Evolutionary conservation across 2,797 vertebrate species (phyloP).

Genomic region (Acipenser transmontanus): DNA sequence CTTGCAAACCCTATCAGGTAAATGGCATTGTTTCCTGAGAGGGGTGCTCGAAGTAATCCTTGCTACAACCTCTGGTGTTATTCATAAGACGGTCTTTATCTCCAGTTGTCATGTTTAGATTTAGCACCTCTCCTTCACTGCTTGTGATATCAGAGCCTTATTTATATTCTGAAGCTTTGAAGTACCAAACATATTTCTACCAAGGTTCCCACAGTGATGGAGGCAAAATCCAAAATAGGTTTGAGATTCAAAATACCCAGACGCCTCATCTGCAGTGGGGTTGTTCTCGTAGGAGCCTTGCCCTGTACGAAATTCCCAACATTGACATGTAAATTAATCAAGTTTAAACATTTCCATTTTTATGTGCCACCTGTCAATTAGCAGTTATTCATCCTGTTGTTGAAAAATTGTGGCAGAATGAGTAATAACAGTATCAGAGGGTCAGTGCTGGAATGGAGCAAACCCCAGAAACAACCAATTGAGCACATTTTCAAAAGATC

Average conservation of each 20-base stretch:
- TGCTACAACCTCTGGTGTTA: conserved; percentile 85
- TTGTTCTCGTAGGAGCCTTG: neutral
- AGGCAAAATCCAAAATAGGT: conserved; percentile 60
- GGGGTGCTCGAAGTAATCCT: conserved; percentile 74
- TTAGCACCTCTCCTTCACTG: conserved; percentile 63
- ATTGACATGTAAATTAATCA: neutral
- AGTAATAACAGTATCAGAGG: no score
- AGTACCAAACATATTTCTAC: conserved; percentile 89
- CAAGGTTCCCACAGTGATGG: conserved; percentile 83
- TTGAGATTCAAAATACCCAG: conserved; percentile 16
- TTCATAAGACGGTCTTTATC: conserved; percentile 94
- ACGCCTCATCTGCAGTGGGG: neutral
- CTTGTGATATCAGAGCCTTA: conserved; percentile 59
- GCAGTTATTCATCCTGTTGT: neutral
- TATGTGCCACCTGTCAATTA: neutral
- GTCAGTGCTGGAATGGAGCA: no score
- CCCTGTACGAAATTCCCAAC: neutral
- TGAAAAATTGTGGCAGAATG: neutral
- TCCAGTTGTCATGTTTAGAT: conserved; percentile 84
- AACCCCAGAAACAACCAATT: no score
- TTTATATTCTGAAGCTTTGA: conserved; percentile 77
- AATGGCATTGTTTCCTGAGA: conserved; percentile 74
- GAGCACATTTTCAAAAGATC: no score
- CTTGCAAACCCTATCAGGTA: conserved; percentile 66
- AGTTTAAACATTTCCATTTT: neutral